phyloP scores from a whole-genome alignment of 2,797 vertebrate genomes.

The Hypotaenidia okinawae region DNA sequence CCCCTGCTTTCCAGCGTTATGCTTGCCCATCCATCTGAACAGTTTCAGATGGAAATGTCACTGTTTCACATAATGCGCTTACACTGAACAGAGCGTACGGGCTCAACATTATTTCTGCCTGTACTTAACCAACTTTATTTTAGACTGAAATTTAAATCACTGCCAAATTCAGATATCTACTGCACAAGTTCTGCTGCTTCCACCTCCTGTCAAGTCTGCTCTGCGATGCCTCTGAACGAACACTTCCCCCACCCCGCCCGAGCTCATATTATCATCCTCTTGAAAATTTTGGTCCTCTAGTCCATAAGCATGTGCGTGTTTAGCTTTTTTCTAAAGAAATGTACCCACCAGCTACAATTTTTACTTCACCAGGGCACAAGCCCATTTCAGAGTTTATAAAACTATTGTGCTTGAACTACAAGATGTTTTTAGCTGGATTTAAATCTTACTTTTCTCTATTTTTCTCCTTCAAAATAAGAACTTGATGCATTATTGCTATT shows the following conservation, averaged over 20 bases:
- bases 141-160: constrained; percentile 8
- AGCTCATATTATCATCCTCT: neutral
- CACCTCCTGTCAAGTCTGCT: constrained; percentile 7
- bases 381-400: neutral
- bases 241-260: neutral
- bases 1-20: neutral
- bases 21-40: neutral
- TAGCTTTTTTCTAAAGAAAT: constrained; percentile 11
- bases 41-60: neutral
- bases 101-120: constrained; percentile 19
- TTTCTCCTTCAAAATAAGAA: neutral
- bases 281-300: neutral
- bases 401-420: neutral
- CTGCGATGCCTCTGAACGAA: neutral
- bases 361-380: neutral
- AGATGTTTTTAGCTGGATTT: neutral
- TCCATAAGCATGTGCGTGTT: neutral
- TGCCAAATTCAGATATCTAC: constrained; percentile 47
- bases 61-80: neutral
- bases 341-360: neutral
- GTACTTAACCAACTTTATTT: constrained; percentile 42
- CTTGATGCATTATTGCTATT: neutral
- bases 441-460: neutral
- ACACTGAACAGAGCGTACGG: neutral
- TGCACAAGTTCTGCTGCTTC: constrained; percentile 40